Evolutionary conservation across 2,113 vertebrate genomes (phyloP), one percentile per base, ranked within the genome.

Genomic region (Siniperca chuatsi): DNA sequence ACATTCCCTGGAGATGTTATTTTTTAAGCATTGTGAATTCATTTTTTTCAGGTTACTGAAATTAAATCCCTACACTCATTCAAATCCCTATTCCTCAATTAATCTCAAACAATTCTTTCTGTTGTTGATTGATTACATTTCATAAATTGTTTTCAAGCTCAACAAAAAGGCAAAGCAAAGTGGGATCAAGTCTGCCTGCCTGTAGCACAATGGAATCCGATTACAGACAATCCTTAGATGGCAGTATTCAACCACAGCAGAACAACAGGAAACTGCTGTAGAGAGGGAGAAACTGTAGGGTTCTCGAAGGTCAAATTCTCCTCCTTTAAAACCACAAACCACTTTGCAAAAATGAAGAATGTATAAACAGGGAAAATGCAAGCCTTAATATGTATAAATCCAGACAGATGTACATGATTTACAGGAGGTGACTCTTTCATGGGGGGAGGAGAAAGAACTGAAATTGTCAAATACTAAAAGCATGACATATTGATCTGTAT

Each of bases 231-330:
- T 90, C 94, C 83, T 94, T 93, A 94, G 92, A 91, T 93, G 94
- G 94, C 94, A 94, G 92, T 94, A 73, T 93, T 93, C 77, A 92
- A 92, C 93, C 91, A 92, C 75, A 80, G 83, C 83, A 81, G 86
- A 92, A 84, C 74, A 78, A 85, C 40, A 57, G 65, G 78, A 82
- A 85, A 10, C 44, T 40, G 18, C 37, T 40, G 69, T 18, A 11
- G 21, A 55, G 44, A 65, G 35, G 55, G 66, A 40, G 73, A 60
- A 67, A 54, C 48, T 71, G 73, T 70, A 46, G 87, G 67, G 55
- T 67, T 75, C 77, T 79, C 18, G 48, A 81, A 89, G 87, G 83
- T 92, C 87, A 90, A 54, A 87, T 58, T 77, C 23, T 66, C 11
- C 54, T 79, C 65, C 44, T 83, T 66, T 73, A 76, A 84, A 84